phyloP scores from a whole-genome alignment of 2,797 vertebrate species.

The Glyptemys insculpta region DNA sequence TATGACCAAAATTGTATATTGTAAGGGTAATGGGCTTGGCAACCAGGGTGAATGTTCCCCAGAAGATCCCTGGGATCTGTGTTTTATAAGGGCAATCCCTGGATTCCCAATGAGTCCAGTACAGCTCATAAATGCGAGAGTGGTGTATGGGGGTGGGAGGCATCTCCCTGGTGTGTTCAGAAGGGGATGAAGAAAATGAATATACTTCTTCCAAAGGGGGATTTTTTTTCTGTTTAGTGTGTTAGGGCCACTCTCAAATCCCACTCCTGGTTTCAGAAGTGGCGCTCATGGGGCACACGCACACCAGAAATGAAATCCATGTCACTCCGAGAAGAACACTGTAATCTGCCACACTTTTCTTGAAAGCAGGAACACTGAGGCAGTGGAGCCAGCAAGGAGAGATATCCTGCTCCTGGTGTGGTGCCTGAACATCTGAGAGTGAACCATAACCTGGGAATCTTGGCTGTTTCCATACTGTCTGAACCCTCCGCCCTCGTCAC shows the following conservation, averaged over 20 bases:
- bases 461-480: not conserved
- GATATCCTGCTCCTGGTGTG: not conserved
- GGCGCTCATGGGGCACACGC: no score
- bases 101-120: not conserved
- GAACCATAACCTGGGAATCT: not conserved
- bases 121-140: not conserved
- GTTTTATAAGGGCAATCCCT: not conserved
- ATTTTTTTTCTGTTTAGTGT: not conserved
- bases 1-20: not conserved
- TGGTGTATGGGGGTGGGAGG: not conserved
- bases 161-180: not conserved
- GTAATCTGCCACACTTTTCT: not conserved
- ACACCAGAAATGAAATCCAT: not conserved
- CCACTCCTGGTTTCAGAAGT: not conserved
- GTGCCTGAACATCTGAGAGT: not conserved
- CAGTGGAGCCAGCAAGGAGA: not conserved
- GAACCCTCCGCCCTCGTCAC: not conserved
- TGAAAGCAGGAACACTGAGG: not conserved
- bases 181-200: not conserved
- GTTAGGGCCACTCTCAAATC: not conserved
- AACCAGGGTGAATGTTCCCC: not conserved
- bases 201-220: not conserved
- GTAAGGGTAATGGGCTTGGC: not conserved
- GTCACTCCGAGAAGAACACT: not conserved
- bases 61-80: not conserved